A percentile compares a stretch with the other conserved stretches of the same genome.
Conservation (phyloP, 2,888 invertebrate genomes). For the Nemurella pictetii region DNA sequence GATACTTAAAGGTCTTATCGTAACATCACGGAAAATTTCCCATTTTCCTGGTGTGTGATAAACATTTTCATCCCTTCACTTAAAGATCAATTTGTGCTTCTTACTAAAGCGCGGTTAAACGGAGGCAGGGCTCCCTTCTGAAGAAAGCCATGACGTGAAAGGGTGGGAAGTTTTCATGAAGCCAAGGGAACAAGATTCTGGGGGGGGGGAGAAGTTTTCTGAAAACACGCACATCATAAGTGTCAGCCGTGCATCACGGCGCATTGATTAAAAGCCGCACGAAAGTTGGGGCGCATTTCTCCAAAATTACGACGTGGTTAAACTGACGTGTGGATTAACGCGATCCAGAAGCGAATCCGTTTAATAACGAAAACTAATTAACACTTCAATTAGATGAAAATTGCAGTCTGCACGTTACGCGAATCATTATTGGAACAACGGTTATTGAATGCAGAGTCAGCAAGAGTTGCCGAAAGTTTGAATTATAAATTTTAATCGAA, state of each 20-base stretch:
- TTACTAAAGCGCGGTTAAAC: neutral
- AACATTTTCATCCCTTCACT: neutral
- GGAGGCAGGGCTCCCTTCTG: neutral
- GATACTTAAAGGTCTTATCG: too few species aligned
- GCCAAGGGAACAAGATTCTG: neutral
- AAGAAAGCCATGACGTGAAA: neutral
- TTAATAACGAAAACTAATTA: neutral
- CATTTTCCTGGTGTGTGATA: neutral
- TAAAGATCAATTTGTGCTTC: neutral
- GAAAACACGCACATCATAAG: neutral
- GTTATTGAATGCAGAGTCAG: neutral
- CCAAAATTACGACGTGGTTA: neutral
- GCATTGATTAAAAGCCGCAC: neutral
- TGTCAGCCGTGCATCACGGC: neutral
- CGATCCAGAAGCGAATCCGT: neutral
- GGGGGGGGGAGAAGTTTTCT: neutral
- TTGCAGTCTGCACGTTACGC: neutral
- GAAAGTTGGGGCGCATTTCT: neutral
- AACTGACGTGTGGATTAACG: neutral
- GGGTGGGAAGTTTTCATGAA: neutral
- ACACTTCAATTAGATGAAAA: neutral
- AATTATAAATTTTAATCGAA: neutral
- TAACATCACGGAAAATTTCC: neutral
- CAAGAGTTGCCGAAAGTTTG: neutral
- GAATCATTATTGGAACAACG: neutral